phyloP scores from a whole-genome alignment of 2,888 invertebrate genomes.

The Hirtodrosophila duncani region DNA sequence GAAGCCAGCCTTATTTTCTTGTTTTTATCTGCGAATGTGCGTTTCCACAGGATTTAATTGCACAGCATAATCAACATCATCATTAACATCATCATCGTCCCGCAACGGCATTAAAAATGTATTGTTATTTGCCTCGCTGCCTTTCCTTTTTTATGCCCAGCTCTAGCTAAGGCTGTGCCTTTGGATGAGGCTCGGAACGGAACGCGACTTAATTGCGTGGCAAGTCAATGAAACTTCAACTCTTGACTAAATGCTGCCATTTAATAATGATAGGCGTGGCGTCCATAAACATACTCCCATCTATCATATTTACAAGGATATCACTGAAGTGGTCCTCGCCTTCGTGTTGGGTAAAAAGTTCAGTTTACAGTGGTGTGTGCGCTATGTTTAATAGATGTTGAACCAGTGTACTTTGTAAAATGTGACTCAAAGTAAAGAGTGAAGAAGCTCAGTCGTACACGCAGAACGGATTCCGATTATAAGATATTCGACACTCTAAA shows the following conservation, averaged over 20 bases:
- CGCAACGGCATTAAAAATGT: slow-evolving; percentile 60
- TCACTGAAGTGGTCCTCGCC: too few species aligned
- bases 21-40: slow-evolving; percentile 7
- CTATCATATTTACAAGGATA: slow-evolving; percentile 24
- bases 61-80: slow-evolving; percentile 13
- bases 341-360: too few species aligned
- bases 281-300: slow-evolving; percentile 28
- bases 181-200: neutral
- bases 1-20: slow-evolving; percentile 25
- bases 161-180: too few species aligned
- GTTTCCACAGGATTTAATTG: slow-evolving; percentile 59
- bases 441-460: too few species aligned
- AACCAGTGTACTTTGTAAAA: too few species aligned
- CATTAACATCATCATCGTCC: slow-evolving; percentile 10
- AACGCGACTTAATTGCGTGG: slow-evolving; percentile 59
- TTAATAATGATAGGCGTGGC: slow-evolving; percentile 23
- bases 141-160: too few species aligned
- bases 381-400: too few species aligned
- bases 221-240: slow-evolving; percentile 51
- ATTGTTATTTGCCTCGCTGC: slow-evolving; percentile 50
- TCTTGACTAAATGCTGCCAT: slow-evolving; percentile 45
- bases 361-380: too few species aligned
- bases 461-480: too few species aligned
- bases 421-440: too few species aligned
- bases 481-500: slow-evolving; percentile 6